Base-by-base conservation (phyloP, 2,888 invertebrate genomes). In the Plebejus melissa region DNA sequence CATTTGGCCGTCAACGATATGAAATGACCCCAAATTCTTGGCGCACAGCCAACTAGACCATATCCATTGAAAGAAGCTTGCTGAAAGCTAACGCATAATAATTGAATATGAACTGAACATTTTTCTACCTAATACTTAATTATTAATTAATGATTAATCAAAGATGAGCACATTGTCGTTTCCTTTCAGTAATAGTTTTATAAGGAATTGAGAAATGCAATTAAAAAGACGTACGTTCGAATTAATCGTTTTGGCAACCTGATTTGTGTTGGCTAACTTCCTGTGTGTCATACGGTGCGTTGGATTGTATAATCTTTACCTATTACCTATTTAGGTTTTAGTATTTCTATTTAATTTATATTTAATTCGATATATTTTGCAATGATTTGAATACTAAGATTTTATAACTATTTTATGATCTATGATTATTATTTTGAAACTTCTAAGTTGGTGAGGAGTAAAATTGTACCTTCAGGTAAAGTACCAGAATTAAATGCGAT, bases 211-310 rank as follows among this genome's bases (percentile, higher is more conserved):
- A 65, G 65, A 65, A 65, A 65, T 65, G 65, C 38, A 36, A 32
- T 41, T 50, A 16, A 69, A 65, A 50, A 69, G 50, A n/a, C n/a
- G 32, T 69, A 69, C 41, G 28, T 50, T 75, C 54, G 69, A n/a
- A 74, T 60, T 69, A 80, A 80, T 80, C 72, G 78, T 76, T 79
- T 81, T 79, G 77, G 79, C 80, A 79, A 79, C 76, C 76, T 78
- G 79, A 78, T 80, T 79, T 77, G 76, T 77, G 78, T 82, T 82
- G 79, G 76, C 78, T 79, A 83, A 82, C 80, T 79, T 80, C 80
- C 81, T 79, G 80, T 76, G 74, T 69, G 74, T 77, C 79, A 79
- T 80, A 79, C 77, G 79, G 74, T 75, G 77, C 54, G 13, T 72
- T 76, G 76, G 65, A 65, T 36, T 65, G 65, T 65, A 65, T 65